Evolutionary conservation across 1,140 invertebrate species (phyloP).

Genomic region (Nymphalis io): DNA sequence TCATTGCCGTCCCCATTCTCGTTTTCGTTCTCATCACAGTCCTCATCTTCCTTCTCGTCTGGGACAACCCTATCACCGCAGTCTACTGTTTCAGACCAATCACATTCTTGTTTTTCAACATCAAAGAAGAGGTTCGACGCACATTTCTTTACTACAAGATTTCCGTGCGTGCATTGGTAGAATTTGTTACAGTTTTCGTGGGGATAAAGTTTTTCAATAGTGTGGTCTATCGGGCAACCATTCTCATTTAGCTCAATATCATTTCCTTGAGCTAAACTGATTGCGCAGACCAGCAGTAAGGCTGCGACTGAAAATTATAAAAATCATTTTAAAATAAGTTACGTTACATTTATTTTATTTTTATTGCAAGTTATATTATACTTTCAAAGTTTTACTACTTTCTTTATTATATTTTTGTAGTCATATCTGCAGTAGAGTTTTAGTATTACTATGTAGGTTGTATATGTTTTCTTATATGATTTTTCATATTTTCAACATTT

Average conservation of each 20-base stretch:
- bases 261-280: conserved; percentile 42
- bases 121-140: conserved; percentile 44
- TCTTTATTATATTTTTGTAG: too few species aligned
- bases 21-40: conserved; percentile 16
- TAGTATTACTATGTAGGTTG: too few species aligned
- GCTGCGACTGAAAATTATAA: conserved; percentile 55
- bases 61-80: conserved; percentile 49
- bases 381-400: neutral
- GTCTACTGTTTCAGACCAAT: conserved; percentile 48
- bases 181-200: conserved; percentile 57
- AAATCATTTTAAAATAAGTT: neutral
- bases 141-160: conserved; percentile 43
- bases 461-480: too few species aligned
- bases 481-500: too few species aligned
- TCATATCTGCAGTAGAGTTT: too few species aligned
- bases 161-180: conserved; percentile 55
- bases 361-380: neutral
- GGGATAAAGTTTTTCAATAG: conserved; percentile 35
- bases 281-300: conserved; percentile 56
- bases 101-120: conserved; percentile 43
- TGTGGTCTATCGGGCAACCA: conserved; percentile 39
- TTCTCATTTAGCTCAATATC: conserved; percentile 36
- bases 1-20: too few species aligned
- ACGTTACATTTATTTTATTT: too few species aligned
- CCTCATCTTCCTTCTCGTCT: conserved; percentile 10